Conservation (phyloP, 2,113 vertebrate genomes). For the Prietella phreatophila region DNA sequence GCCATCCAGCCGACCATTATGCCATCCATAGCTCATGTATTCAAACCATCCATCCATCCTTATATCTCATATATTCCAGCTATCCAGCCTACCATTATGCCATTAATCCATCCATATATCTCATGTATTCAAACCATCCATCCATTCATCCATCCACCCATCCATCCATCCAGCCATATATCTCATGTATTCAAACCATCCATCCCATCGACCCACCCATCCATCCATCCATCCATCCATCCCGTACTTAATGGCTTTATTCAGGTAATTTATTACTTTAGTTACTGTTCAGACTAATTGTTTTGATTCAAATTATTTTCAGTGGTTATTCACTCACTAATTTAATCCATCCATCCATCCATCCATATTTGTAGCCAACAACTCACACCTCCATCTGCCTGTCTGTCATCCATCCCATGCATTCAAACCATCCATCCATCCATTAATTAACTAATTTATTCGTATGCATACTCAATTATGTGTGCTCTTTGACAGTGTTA, state of each 20-base stretch:
- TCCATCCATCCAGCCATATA: too few species aligned
- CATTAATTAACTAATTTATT: background rate
- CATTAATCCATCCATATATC: too few species aligned
- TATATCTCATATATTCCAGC: too few species aligned
- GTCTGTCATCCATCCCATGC: background rate
- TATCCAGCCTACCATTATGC: too few species aligned
- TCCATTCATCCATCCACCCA: too few species aligned
- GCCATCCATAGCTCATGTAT: too few species aligned
- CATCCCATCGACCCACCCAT: too few species aligned
- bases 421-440: constrained; percentile 3
- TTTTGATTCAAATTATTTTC: background rate
- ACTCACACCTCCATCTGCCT: background rate
- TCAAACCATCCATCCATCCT: too few species aligned
- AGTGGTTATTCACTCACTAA: background rate
- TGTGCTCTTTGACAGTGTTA: background rate
- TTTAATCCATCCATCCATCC: background rate
- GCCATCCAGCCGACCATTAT: too few species aligned
- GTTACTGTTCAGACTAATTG: background rate
- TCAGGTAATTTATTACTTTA: background rate
- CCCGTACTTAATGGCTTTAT: background rate
- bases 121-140: too few species aligned
- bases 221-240: background rate
- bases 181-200: too few species aligned
- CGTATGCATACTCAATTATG: background rate
- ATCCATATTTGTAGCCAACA: background rate